Percentiles rank a stretch among this genome's conserved stretches.
These are phyloP conservation scores for Ectropis grisescens DNA, from an alignment of 1,140 invertebrate genomes.

Conservation along the genomic window DNA sequence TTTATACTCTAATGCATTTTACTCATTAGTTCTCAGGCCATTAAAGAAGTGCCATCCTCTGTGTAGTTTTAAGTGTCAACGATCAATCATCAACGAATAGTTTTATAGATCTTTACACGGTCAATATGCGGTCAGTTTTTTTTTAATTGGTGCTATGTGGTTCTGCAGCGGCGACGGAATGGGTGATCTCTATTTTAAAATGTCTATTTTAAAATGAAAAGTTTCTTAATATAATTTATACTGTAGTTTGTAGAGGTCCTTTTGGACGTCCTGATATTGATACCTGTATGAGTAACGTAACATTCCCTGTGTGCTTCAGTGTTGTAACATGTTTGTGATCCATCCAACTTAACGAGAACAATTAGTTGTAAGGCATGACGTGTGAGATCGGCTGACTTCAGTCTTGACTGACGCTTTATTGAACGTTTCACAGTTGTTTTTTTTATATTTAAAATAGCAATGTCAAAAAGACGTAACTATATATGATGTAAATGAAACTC, in stretches of 20 bases:
- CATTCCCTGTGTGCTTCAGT: conserved; percentile 66
- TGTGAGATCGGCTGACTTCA: conserved; percentile 39
- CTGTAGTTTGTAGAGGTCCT: conserved; percentile 36
- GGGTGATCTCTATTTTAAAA: conserved; percentile 62
- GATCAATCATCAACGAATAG: conserved; percentile 47
- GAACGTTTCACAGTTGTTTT: conserved; percentile 5
- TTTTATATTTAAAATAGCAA: no score
- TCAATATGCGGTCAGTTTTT: conserved; percentile 1
- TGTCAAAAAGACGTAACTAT: no score
- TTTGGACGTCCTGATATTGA: conserved; percentile 54
- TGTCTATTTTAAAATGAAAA: conserved; percentile 46
- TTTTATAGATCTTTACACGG: neutral
- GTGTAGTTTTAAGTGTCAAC: conserved; percentile 61
- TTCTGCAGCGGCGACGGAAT: conserved; percentile 30
- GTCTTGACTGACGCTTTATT: conserved; percentile 37
- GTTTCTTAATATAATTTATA: conserved; percentile 49
- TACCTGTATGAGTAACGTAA: conserved; percentile 64
- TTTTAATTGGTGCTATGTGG: conserved; percentile 42
- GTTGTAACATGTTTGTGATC: conserved; percentile 65
- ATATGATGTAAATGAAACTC: no score
- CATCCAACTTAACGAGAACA: conserved; percentile 50
- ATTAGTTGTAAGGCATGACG: conserved; percentile 57
- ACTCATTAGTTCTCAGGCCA: conserved; percentile 68
- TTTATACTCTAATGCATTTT: conserved; percentile 65
- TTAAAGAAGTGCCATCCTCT: conserved; percentile 67